Evolutionary conservation across 2,888 invertebrate species (phyloP), one percentile per base, ranked within the genome.

Genomic region (Koerneria pararmatus): DNA sequence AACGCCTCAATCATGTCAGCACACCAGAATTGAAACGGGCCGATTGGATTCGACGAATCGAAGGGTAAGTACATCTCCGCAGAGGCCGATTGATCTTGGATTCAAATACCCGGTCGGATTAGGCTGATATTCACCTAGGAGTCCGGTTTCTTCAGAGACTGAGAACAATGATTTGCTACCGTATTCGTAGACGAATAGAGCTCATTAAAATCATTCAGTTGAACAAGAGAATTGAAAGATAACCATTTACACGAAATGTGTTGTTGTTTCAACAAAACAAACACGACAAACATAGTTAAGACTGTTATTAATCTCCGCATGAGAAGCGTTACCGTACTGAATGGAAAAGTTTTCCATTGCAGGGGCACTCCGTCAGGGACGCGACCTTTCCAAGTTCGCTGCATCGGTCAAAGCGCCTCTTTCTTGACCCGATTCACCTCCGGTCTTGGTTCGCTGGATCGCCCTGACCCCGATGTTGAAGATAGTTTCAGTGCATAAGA

Each of bases 301-400:
- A n/a, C n/a, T n/a, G n/a, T n/a, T n/a, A n/a, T n/a, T n/a, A n/a
- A n/a, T n/a, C n/a, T n/a, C n/a, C n/a, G n/a, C n/a, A n/a, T n/a
- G n/a, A n/a, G n/a, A n/a, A n/a, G n/a, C n/a, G n/a, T n/a, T n/a
- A n/a, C n/a, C n/a, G n/a, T n/a, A n/a, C n/a, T n/a, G n/a, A n/a
- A n/a, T n/a, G n/a, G n/a, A n/a, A n/a, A n/a, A n/a, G n/a, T n/a
- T n/a, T n/a, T n/a, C n/a, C n/a, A n/a, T n/a, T n/a, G n/a, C n/a
- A n/a, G n/a, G n/a, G n/a, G n/a, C n/a, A n/a, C n/a, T n/a, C n/a
- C n/a, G n/a, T n/a, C n/a, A n/a, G n/a, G n/a, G n/a, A n/a, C n/a
- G n/a, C n/a, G n/a, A n/a, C n/a, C n/a, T n/a, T 74, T 74, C 53
- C 75, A 75, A 70, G 75, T 76, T 0, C 69, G 76, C 2, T 76